A percentile compares a stretch with the other conserved stretches of the same genome.
These are phyloP conservation scores for Leptinotarsa juncta DNA, from an alignment of 2,888 invertebrate genomes.

Conservation along the genomic window DNA sequence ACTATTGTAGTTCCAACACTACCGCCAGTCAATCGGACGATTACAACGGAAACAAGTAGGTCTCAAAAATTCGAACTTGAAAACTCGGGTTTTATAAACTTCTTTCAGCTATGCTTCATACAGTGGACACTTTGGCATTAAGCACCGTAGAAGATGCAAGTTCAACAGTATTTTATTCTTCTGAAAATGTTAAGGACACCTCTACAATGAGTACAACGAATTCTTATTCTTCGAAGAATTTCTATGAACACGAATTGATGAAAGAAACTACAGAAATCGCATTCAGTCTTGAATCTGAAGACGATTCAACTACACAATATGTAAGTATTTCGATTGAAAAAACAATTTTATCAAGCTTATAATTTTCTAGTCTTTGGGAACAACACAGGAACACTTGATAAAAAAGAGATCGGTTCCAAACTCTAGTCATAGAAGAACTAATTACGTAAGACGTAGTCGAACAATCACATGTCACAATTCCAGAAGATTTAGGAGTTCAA, in stretches of 20 bases:
- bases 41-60: constrained; percentile 33
- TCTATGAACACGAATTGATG: constrained; percentile 21
- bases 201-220: not conserved
- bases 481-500: constrained; percentile 79
- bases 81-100: not conserved
- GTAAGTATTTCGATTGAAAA: not conserved
- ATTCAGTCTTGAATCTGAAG: not conserved
- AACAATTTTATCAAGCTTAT: not conserved
- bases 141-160: constrained; percentile 14
- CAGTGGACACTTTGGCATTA: not conserved
- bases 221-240: constrained; percentile 7
- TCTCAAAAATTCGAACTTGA: not conserved
- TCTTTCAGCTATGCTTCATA: not conserved
- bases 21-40: constrained; percentile 33
- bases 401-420: constrained; percentile 61
- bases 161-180: constrained; percentile 17
- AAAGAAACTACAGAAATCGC: constrained; percentile 10
- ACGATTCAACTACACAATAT: not conserved
- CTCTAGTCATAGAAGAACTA: constrained; percentile 61
- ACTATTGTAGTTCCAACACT: constrained; percentile 53
- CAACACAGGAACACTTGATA: constrained; percentile 40
- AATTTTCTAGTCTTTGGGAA: not conserved
- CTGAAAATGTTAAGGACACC: not conserved
- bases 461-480: constrained; percentile 74
- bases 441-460: constrained; percentile 45